Percentiles rank a stretch among this genome's conserved stretches.
phyloP scores from a whole-genome alignment of 2,797 vertebrate species.

The Neostethus bicornis region DNA sequence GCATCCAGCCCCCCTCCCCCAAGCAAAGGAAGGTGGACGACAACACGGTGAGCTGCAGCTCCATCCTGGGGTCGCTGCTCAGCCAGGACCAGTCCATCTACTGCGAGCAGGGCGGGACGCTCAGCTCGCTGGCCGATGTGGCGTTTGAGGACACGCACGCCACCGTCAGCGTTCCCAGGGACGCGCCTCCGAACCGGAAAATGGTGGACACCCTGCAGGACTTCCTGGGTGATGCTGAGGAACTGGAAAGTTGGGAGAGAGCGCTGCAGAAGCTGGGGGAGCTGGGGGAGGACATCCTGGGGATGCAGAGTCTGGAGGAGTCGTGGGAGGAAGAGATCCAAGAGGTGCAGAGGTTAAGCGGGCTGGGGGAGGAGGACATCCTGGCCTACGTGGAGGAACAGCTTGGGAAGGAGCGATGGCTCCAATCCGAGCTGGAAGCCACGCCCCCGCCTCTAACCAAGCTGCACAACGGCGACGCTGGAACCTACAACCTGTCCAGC shows the following conservation, averaged over 20 bases:
- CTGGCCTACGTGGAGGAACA: slow-evolving; percentile 73
- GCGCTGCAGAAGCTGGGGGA: slow-evolving; percentile 70
- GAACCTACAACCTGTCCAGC: too few relatives aligned
- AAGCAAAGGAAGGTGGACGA: slow-evolving; percentile 58
- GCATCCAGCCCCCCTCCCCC: slow-evolving; percentile 40
- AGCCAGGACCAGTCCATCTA: slow-evolving; percentile 74
- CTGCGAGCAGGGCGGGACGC: slow-evolving; percentile 40
- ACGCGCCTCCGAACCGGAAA: slow-evolving; percentile 51
- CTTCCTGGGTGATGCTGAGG: slow-evolving; percentile 54
- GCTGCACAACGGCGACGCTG: too few relatives aligned
- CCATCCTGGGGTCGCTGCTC: slow-evolving; percentile 75
- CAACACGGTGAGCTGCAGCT: slow-evolving; percentile 38
- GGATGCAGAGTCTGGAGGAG: too few relatives aligned
- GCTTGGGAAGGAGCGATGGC: slow-evolving; percentile 58
- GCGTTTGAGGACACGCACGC: slow-evolving; percentile 76
- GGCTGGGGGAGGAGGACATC: slow-evolving; percentile 55
- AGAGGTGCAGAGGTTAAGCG: slow-evolving; percentile 69
- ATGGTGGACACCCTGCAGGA: slow-evolving; percentile 79
- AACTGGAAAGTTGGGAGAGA: slow-evolving; percentile 56
- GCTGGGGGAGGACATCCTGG: slow-evolving; percentile 56
- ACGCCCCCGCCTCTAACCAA: slow-evolving; percentile 12
- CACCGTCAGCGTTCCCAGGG: slow-evolving; percentile 68
- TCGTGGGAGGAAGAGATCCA: too few relatives aligned
- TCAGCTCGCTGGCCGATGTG: slow-evolving; percentile 58
- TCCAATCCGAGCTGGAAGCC: slow-evolving; percentile 32